Conservation (phyloP, 2,797 vertebrate species). For the Babyrousa celebensis region DNA sequence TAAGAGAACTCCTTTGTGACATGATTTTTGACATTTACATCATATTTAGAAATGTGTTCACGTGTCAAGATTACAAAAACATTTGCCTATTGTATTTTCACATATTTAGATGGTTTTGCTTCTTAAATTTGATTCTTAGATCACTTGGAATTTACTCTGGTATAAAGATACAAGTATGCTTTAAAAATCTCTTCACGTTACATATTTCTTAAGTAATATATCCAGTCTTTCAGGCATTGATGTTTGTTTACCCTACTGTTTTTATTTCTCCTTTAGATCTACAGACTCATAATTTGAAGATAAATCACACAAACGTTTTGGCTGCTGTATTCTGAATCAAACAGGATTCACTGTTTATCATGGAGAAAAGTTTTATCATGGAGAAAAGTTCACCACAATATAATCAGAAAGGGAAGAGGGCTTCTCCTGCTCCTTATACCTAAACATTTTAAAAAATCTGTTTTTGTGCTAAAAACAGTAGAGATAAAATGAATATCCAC, state of each 20-base stretch:
- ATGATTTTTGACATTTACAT: slow-evolving; percentile 33
- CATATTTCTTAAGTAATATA: not conserved
- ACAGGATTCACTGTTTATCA: not conserved
- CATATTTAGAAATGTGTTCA: not conserved
- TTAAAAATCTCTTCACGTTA: not conserved
- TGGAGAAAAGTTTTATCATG: not conserved
- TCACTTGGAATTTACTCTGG: not conserved
- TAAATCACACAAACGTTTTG: slow-evolving; percentile 12
- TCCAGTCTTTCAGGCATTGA: not conserved
- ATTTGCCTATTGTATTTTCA: slow-evolving; percentile 38
- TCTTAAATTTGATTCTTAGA: slow-evolving; percentile 9
- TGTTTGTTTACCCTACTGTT: not conserved
- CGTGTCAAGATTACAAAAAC: slow-evolving; percentile 5
- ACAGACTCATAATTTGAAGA: slow-evolving; percentile 22
- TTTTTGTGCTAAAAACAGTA: slow-evolving; percentile 27
- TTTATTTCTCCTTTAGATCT: slow-evolving; percentile 46
- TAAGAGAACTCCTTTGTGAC: not conserved
- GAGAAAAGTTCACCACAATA: not conserved
- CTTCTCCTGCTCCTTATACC: not conserved
- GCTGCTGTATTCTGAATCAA: slow-evolving; percentile 2
- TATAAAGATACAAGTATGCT: not conserved
- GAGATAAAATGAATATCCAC: not conserved
- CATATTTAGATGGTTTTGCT: not conserved
- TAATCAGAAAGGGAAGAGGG: slow-evolving; percentile 7
- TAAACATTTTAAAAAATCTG: not conserved